Base-by-base conservation (phyloP, 2,888 invertebrate genomes). In the Lycia hirtaria region DNA sequence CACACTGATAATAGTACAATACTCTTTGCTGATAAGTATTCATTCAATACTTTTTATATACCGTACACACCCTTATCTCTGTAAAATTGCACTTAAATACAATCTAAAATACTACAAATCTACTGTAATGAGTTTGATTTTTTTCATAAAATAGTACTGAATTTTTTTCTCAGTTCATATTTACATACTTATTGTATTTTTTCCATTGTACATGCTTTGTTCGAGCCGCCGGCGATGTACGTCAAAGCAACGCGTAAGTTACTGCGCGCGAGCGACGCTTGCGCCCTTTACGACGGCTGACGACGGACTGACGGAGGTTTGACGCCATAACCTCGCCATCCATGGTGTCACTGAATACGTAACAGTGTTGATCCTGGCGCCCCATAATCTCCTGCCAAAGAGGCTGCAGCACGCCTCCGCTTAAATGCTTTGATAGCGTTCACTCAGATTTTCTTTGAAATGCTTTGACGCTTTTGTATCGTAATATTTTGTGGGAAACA, bases 241-340 rank as follows among this genome's bases (percentile, higher is more conserved):
- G n/a, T 17, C 9, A 4, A 17, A 1, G 3, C 17, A 6, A 19
- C 37, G 37, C 0, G 19, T 4, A 5, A n/a, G 6, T 10, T 12
- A 4, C 30, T 4, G 20, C 20, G 14, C 4, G 1, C 20, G 38
- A 12, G n/a, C 24, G 5, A 24, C 32, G 30, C n/a, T n/a, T 14
- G 32, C 33, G 26, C 12, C 33, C 22, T 26, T 10, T 12, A 10
- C 40, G 47, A 32, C 17, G 19, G 15, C 40, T 22, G 20, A 15
- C 22, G 30, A 15, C 9, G 32, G 40, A 50, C 50, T 50, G 40
- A 0, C 30, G 24, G 33, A 35, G 38, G 12, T 17, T 7, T 19
- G 14, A 37, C 48, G 37, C 19, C 37, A 20, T 12, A 9, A 19
- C 19, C 19, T 14, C 17, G 9, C 37, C 37, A 26, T 26, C n/a